phyloP scores from a whole-genome alignment of 2,888 invertebrate genomes.

The Limnephilus auricula region DNA sequence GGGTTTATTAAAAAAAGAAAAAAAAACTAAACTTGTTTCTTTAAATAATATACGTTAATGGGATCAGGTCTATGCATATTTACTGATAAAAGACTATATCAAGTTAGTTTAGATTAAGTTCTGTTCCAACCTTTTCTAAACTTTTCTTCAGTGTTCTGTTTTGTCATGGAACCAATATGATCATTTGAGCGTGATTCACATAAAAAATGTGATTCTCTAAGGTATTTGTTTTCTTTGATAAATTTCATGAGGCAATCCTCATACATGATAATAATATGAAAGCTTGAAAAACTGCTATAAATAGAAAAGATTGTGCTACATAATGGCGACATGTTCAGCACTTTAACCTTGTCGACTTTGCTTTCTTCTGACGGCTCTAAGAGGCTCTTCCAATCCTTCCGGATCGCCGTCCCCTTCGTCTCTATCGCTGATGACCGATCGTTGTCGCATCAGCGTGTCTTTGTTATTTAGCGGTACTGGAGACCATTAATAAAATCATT shows the following conservation, averaged over 20 bases:
- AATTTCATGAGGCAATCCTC: constrained; percentile 21
- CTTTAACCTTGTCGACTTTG: constrained; percentile 80
- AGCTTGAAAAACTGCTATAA: constrained; percentile 46
- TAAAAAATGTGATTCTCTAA: neutral
- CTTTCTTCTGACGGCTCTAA: constrained; percentile 80
- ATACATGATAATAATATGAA: constrained; percentile 26
- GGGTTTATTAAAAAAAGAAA: too few relatives aligned
- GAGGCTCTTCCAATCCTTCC: constrained; percentile 83
- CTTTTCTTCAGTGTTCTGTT: too few relatives aligned
- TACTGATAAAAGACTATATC: too few relatives aligned
- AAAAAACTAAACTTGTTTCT: too few relatives aligned
- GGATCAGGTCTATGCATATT: too few relatives aligned
- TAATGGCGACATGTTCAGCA: constrained; percentile 49
- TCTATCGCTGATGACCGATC: constrained; percentile 80
- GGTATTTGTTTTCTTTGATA: neutral
- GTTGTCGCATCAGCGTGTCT: constrained; percentile 80
- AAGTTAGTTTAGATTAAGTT: too few relatives aligned
- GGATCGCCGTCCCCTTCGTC: constrained; percentile 77
- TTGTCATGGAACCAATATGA: too few relatives aligned
- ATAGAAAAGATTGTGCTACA: constrained; percentile 65
- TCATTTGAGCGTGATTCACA: neutral
- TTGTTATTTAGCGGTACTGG: constrained; percentile 82
- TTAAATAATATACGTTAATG: too few relatives aligned
- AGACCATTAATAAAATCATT: constrained; percentile 51
- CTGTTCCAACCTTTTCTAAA: too few relatives aligned